These are phyloP conservation scores for Scotopteryx bipunctaria DNA, from an alignment of 2,888 invertebrate species.

Conservation along the genomic window DNA sequence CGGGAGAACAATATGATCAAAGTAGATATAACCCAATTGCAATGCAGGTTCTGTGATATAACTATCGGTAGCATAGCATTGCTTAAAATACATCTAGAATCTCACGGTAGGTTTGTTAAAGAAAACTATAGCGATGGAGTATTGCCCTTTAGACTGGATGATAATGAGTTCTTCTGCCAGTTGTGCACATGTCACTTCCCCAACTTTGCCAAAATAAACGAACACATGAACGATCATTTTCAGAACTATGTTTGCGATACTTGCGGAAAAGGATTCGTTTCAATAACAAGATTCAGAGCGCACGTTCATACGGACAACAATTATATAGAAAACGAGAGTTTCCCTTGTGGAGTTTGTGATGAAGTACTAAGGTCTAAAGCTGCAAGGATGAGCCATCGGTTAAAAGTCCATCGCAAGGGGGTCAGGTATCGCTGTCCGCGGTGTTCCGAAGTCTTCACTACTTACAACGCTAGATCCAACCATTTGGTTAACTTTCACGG, in stretches of 20 bases:
- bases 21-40: conserved; percentile 65
- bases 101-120: conserved; percentile 55
- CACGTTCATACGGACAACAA: conserved; percentile 63
- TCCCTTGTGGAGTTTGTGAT: conserved; percentile 67
- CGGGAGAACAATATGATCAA: conserved; percentile 76
- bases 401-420: conserved; percentile 63
- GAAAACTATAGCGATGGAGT: conserved; percentile 67
- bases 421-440: conserved; percentile 68
- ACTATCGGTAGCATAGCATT: conserved; percentile 50
- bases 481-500: conserved; percentile 66
- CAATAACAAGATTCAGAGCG: conserved; percentile 66
- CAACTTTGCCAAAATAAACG: conserved; percentile 66
- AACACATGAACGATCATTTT: conserved; percentile 74
- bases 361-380: conserved; percentile 61
- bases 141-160: conserved; percentile 66
- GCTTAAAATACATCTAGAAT: conserved; percentile 61
- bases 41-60: conserved; percentile 62
- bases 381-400: conserved; percentile 62
- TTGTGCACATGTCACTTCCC: conserved; percentile 56
- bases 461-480: conserved; percentile 63
- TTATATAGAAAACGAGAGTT: conserved; percentile 54
- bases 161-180: conserved; percentile 61
- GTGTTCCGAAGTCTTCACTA: conserved; percentile 66
- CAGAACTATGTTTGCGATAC: conserved; percentile 71
- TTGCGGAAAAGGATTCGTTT: conserved; percentile 72